These are phyloP conservation scores for Sesamia nonagrioides DNA, from an alignment of 1,140 invertebrate species.

Conservation along the genomic window DNA sequence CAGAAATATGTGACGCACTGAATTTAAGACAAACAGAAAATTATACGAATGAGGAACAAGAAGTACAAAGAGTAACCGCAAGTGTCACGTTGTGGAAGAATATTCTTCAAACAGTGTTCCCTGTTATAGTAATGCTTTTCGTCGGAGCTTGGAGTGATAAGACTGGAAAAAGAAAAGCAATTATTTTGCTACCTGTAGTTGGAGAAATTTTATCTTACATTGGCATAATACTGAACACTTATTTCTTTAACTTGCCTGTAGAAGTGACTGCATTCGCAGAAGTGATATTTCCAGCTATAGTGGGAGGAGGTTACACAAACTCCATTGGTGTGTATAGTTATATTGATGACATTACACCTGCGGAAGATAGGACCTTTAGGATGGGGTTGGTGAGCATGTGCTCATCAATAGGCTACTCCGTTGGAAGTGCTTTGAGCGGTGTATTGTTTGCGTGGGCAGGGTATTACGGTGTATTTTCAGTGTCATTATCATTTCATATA, in stretches of 20 bases:
- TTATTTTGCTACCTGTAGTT: slow-evolving; percentile 93
- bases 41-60: slow-evolving; percentile 90
- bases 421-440: slow-evolving; percentile 93
- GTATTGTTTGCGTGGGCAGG: slow-evolving; percentile 90
- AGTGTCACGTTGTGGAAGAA: slow-evolving; percentile 94
- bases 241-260: slow-evolving; percentile 92
- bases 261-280: slow-evolving; percentile 92
- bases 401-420: slow-evolving; percentile 92
- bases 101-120: slow-evolving; percentile 91
- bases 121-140: slow-evolving; percentile 92
- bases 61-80: slow-evolving; percentile 92
- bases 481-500: slow-evolving; percentile 91
- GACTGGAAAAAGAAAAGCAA: slow-evolving; percentile 92
- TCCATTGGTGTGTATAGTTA: slow-evolving; percentile 96
- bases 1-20: slow-evolving; percentile 91
- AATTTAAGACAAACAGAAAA: slow-evolving; percentile 91
- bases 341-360: slow-evolving; percentile 94
- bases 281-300: slow-evolving; percentile 92
- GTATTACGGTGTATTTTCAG: slow-evolving; percentile 93
- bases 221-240: slow-evolving; percentile 93
- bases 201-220: slow-evolving; percentile 93
- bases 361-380: slow-evolving; percentile 92
- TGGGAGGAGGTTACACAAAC: slow-evolving; percentile 95
- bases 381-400: slow-evolving; percentile 95
- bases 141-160: slow-evolving; percentile 94